Evolutionary conservation across 2,113 vertebrate genomes (phyloP).

Genomic region (Atlantisia rogersi): DNA sequence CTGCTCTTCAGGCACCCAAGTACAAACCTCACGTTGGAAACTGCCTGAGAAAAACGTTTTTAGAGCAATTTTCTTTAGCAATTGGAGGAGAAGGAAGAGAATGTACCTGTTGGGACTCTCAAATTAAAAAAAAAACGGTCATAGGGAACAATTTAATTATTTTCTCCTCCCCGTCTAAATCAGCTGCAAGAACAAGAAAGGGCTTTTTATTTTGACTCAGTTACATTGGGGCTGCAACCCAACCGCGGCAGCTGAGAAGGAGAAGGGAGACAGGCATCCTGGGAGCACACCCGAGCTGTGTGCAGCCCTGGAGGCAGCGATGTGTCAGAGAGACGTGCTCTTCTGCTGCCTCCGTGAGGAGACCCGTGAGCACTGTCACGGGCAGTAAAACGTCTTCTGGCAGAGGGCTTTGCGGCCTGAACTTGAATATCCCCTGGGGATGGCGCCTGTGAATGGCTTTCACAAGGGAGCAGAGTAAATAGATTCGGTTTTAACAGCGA

Average conservation of each 20-base stretch:
- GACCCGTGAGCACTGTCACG: background rate
- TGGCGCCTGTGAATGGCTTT: background rate
- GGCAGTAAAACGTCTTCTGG: background rate
- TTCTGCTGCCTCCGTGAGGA: constrained; percentile 64
- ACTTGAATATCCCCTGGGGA: background rate
- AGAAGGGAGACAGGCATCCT: no score
- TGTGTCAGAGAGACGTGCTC: background rate
- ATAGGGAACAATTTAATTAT: background rate
- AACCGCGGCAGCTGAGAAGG: background rate
- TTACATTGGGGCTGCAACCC: background rate
- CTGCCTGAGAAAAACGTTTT: background rate
- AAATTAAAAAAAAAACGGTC: background rate
- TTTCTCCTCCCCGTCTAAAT: background rate
- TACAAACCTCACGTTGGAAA: background rate
- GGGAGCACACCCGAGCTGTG: background rate
- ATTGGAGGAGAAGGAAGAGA: background rate
- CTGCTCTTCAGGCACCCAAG: background rate
- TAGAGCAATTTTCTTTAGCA: background rate
- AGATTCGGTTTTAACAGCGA: background rate
- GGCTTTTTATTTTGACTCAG: accelerated
- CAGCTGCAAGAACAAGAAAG: background rate
- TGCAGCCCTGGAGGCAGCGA: background rate
- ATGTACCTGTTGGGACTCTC: background rate
- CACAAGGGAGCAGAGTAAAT: background rate
- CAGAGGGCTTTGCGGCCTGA: background rate